phyloP scores from a whole-genome alignment of 1,140 invertebrate species.

The Aphis craccivora region DNA sequence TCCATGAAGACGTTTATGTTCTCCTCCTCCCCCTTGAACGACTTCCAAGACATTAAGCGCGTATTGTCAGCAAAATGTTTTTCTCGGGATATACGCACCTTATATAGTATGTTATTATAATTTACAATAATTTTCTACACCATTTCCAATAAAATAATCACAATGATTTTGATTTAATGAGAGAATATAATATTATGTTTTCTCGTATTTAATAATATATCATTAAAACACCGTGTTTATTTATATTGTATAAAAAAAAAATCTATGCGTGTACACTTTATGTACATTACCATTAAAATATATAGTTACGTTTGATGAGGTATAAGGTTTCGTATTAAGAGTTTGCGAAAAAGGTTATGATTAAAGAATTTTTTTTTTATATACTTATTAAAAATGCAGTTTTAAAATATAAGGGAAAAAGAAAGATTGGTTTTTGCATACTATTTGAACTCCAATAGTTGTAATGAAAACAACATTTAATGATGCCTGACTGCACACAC shows the following conservation, averaged over 20 bases:
- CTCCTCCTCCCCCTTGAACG: background rate
- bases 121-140: background rate
- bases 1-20: background rate
- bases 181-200: background rate
- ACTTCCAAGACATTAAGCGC: background rate
- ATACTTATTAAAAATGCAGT: background rate
- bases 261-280: background rate
- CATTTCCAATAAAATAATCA: background rate
- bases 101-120: background rate
- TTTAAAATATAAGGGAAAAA: background rate
- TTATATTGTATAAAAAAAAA: background rate
- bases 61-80: background rate
- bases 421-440: no score
- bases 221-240: background rate
- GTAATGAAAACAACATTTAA: background rate
- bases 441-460: background rate
- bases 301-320: conserved; percentile 7
- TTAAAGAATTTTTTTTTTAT: background rate
- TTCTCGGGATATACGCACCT: background rate
- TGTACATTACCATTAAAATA: background rate
- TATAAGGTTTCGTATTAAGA: background rate
- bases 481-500: background rate
- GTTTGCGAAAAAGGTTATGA: background rate
- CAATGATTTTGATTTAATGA: conserved; percentile 1
- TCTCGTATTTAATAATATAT: background rate